These are phyloP conservation scores for Cyrtorhinus lividipennis DNA, from an alignment of 1,140 invertebrate genomes.

Conservation along the genomic window DNA sequence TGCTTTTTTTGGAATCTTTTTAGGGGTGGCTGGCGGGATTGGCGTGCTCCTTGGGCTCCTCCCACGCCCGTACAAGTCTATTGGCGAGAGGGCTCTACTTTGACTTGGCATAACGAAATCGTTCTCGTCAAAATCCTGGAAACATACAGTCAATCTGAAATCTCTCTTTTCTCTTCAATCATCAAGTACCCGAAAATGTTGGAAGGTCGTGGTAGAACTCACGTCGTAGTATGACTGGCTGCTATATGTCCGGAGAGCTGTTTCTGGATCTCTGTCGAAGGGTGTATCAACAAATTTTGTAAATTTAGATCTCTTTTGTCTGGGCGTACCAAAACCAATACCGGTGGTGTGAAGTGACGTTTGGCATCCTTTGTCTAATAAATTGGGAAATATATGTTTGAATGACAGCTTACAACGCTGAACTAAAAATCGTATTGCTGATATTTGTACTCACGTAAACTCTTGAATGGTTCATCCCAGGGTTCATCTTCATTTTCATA, in stretches of 20 bases:
- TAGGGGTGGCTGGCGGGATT: background rate
- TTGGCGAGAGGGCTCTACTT: background rate
- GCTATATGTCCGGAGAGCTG: conserved; percentile 18
- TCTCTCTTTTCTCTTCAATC: background rate
- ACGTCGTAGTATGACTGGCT: conserved; percentile 19
- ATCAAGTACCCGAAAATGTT: too few relatives aligned
- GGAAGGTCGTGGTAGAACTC: too few relatives aligned
- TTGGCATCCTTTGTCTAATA: conserved; percentile 19
- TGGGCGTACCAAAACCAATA: conserved; percentile 7
- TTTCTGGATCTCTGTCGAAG: conserved; percentile 35
- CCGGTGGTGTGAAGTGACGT: background rate
- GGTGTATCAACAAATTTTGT: conserved; percentile 34
- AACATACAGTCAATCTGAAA: conserved; percentile 3
- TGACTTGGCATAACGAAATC: background rate
- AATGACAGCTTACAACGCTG: background rate
- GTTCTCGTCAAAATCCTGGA: background rate
- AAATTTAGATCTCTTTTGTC: conserved; percentile 18
- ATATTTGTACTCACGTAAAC: conserved; percentile 7
- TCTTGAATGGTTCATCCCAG: conserved; percentile 26
- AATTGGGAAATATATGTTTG: background rate
- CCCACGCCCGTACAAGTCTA: background rate
- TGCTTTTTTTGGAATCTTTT: background rate
- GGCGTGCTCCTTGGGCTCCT: background rate
- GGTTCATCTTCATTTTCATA: conserved; percentile 25
- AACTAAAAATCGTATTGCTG: background rate